Evolutionary conservation across 2,888 invertebrate species (phyloP).

Genomic region (Nysson spinosus): DNA sequence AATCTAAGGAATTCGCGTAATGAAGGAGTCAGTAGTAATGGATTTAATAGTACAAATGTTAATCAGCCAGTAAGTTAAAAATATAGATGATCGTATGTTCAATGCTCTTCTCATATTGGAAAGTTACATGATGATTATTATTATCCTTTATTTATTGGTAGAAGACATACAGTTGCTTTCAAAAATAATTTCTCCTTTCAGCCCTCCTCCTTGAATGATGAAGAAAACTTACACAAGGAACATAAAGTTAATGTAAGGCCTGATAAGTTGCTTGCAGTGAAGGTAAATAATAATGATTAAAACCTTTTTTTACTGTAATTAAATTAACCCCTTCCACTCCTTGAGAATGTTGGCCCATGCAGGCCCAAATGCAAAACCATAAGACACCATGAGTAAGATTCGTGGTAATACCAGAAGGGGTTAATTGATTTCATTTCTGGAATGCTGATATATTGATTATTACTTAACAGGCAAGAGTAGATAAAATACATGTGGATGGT

Average conservation of each 20-base stretch:
- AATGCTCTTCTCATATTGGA: too few species aligned
- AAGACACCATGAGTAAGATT: too few species aligned
- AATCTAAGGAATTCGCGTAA: conserved; percentile 41
- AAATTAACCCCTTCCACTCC: too few species aligned
- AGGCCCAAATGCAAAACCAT: too few species aligned
- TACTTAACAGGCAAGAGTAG: conserved; percentile 85
- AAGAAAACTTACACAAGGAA: conserved; percentile 23
- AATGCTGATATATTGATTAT: conserved; percentile 2
- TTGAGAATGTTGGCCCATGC: too few species aligned
- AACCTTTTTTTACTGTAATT: too few species aligned
- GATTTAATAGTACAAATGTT: conserved; percentile 10
- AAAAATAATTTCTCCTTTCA: conserved; percentile 30
- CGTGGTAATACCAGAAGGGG: too few species aligned
- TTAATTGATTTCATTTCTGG: too few species aligned
- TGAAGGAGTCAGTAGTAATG: conserved; percentile 16
- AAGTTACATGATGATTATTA: neutral
- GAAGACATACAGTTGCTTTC: neutral
- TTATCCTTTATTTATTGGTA: neutral
- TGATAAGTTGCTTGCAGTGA: conserved; percentile 60
- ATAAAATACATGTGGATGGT: conserved; percentile 91
- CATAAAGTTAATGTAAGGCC: conserved; percentile 30
- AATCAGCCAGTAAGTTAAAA: conserved; percentile 38
- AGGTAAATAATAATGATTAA: conserved; percentile 48
- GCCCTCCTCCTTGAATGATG: conserved; percentile 30
- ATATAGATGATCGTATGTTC: too few species aligned